Evolutionary conservation across 2,888 invertebrate genomes (phyloP).

Genomic region (Lamellibrachia satsuma): DNA sequence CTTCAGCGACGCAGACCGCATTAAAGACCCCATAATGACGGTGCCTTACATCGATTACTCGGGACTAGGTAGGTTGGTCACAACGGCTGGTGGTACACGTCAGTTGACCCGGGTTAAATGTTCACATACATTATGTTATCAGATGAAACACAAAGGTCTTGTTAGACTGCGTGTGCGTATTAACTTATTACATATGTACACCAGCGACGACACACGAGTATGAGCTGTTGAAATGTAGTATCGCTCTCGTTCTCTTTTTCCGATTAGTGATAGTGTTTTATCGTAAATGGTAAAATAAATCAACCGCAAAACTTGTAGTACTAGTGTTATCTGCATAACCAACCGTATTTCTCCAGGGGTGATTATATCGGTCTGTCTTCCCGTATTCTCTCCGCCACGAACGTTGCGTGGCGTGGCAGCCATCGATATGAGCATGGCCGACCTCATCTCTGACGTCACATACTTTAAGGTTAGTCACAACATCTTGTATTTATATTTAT

Average conservation of each 20-base stretch:
- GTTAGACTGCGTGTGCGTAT: too few relatives aligned
- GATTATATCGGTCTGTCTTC: conserved; percentile 18
- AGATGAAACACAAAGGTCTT: too few relatives aligned
- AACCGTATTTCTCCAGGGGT: background rate
- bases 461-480: background rate
- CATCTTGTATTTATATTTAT: background rate
- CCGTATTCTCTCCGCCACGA: background rate
- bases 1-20: conserved; percentile 21
- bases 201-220: too few relatives aligned
- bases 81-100: background rate
- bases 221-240: too few relatives aligned
- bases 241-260: too few relatives aligned
- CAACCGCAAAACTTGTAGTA: too few relatives aligned
- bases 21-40: background rate
- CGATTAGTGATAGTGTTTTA: too few relatives aligned
- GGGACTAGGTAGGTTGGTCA: conserved; percentile 20
- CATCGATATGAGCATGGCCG: conserved; percentile 19
- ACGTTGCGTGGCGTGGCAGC: conserved; percentile 18
- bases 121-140: too few relatives aligned
- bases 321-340: too few relatives aligned
- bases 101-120: too few relatives aligned
- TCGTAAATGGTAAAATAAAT: too few relatives aligned
- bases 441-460: conserved; percentile 19
- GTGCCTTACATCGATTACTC: conserved; percentile 24
- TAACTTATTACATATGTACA: too few relatives aligned